These are phyloP conservation scores for Hylaea fasciaria DNA, from an alignment of 2,888 invertebrate species.

Conservation along the genomic window DNA sequence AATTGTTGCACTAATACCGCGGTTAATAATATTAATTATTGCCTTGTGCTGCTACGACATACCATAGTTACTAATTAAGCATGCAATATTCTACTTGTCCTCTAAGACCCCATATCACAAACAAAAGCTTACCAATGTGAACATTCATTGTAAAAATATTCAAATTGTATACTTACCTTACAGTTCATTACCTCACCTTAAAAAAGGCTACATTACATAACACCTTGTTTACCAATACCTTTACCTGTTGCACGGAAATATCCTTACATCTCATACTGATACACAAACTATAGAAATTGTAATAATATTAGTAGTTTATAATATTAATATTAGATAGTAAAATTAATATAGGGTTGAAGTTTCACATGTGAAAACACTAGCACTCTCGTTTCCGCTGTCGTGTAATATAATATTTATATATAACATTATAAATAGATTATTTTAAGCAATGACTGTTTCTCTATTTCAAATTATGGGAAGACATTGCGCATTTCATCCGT, in stretches of 20 bases:
- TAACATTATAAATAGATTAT: slow-evolving; percentile 76
- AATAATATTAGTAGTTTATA: slow-evolving; percentile 81
- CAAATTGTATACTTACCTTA: slow-evolving; percentile 71
- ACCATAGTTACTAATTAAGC: slow-evolving; percentile 53
- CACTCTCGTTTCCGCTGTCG: slow-evolving; percentile 81
- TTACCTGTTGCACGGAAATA: slow-evolving; percentile 80
- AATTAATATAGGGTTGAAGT: slow-evolving; percentile 77
- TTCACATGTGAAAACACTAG: slow-evolving; percentile 86
- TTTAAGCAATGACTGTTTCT: slow-evolving; percentile 80
- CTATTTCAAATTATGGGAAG: slow-evolving; percentile 84
- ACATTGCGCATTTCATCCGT: slow-evolving; percentile 86
- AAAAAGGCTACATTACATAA: slow-evolving; percentile 71
- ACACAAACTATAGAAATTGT: slow-evolving; percentile 67
- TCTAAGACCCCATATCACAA: slow-evolving; percentile 68
- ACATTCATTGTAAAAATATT: slow-evolving; percentile 47
- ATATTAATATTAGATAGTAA: slow-evolving; percentile 78
- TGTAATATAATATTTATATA: slow-evolving; percentile 77
- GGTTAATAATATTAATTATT: slow-evolving; percentile 49
- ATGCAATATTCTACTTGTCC: slow-evolving; percentile 67
- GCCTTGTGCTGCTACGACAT: slow-evolving; percentile 48
- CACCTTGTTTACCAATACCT: slow-evolving; percentile 74
- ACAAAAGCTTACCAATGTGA: slow-evolving; percentile 63
- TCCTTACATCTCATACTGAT: slow-evolving; percentile 66
- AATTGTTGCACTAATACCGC: slow-evolving; percentile 61
- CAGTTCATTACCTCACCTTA: slow-evolving; percentile 69